Percentiles rank a stretch among this genome's conserved stretches.
Evolutionary conservation across 2,888 invertebrate genomes (phyloP).

Genomic region (Eristalinus sepulchralis): DNA sequence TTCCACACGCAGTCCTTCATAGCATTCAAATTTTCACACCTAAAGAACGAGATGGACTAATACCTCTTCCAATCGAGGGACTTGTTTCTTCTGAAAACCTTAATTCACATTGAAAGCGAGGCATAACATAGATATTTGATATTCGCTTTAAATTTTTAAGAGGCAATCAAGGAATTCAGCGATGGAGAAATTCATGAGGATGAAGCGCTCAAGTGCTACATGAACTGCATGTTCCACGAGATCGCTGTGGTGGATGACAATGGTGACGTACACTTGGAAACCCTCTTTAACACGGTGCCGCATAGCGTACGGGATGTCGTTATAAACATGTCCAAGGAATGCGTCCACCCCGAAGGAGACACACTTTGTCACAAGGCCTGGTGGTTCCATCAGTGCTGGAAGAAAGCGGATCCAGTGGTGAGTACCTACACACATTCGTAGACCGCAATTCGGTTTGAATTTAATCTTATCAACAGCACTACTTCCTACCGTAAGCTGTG

Average conservation of each 20-base stretch:
- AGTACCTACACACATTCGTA: slow-evolving; percentile 32
- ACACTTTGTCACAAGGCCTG: slow-evolving; percentile 76
- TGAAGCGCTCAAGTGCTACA: slow-evolving; percentile 76
- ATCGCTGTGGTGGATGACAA: slow-evolving; percentile 74
- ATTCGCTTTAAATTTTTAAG: slow-evolving; percentile 17
- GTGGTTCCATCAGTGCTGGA: slow-evolving; percentile 77
- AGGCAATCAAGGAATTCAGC: slow-evolving; percentile 75
- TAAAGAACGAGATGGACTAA: too few relatives aligned
- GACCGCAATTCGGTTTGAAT: slow-evolving; percentile 36
- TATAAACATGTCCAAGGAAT: slow-evolving; percentile 74
- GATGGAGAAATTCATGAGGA: slow-evolving; percentile 76
- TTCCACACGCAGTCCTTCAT: too few relatives aligned
- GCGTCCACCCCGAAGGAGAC: slow-evolving; percentile 74
- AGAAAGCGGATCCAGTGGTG: slow-evolving; percentile 76
- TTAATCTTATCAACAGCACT: slow-evolving; percentile 66
- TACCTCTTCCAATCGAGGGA: too few relatives aligned
- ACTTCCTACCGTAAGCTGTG: slow-evolving; percentile 69
- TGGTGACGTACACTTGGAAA: slow-evolving; percentile 76
- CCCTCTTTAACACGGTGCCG: slow-evolving; percentile 73
- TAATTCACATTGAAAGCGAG: too few relatives aligned
- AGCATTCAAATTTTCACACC: too few relatives aligned
- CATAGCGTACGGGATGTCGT: slow-evolving; percentile 73
- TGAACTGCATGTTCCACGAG: slow-evolving; percentile 76
- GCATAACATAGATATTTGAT: too few relatives aligned
- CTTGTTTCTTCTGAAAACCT: too few relatives aligned